Percentiles rank a stretch among this genome's conserved stretches.
Conservation (phyloP, 2,888 invertebrate genomes). For the Melieria picta region DNA sequence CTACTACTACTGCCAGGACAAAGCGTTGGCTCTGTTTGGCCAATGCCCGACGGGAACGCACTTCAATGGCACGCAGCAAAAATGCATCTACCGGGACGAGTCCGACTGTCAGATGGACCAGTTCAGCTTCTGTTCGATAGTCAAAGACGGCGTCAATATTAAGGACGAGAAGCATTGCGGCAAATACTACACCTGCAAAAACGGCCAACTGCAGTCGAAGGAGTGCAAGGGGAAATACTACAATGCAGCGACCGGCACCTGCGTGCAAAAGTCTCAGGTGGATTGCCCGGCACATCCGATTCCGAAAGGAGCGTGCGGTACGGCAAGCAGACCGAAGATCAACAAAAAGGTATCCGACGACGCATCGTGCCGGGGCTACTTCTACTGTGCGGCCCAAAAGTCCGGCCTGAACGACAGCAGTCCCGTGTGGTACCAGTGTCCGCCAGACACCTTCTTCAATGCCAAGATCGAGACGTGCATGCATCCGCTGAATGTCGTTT, state of each 20-base stretch:
- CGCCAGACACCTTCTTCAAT: constrained; percentile 51
- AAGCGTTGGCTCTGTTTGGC: constrained; percentile 30
- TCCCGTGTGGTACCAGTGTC: constrained; percentile 52
- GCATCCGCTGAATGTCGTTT: constrained; percentile 45
- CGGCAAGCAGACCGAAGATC: constrained; percentile 47
- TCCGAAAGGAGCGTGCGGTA: constrained; percentile 53
- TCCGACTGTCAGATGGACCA: constrained; percentile 43
- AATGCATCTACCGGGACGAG: constrained; percentile 46
- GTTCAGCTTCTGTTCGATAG: constrained; percentile 51
- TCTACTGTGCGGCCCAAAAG: constrained; percentile 49
- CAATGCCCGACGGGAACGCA: constrained; percentile 42
- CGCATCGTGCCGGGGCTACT: constrained; percentile 56
- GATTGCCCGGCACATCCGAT: constrained; percentile 49
- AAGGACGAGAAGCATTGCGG: constrained; percentile 49
- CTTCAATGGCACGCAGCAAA: constrained; percentile 43
- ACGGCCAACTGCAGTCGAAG: not conserved
- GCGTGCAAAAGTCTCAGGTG: constrained; percentile 46
- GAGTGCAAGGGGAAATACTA: constrained; percentile 46
- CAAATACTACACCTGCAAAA: constrained; percentile 48
- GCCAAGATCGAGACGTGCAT: constrained; percentile 42
- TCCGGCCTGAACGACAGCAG: constrained; percentile 48
- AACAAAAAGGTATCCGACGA: constrained; percentile 50
- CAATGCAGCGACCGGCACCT: constrained; percentile 39
- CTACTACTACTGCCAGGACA: constrained; percentile 52
- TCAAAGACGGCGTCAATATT: constrained; percentile 39